Evolutionary conservation across 1,140 invertebrate species (phyloP).

Genomic region (Lepidotrigona ventralis): DNA sequence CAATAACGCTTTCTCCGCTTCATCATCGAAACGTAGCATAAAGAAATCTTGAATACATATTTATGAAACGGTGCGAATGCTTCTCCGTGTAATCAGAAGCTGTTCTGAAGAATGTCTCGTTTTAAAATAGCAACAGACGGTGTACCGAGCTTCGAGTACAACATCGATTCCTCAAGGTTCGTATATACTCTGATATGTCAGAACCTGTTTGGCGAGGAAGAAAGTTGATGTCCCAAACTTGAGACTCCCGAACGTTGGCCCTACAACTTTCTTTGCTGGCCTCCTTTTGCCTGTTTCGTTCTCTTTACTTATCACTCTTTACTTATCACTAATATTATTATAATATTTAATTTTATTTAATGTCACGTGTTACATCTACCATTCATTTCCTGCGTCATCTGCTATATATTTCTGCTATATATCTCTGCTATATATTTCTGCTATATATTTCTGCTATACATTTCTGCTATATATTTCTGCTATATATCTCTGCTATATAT

Average conservation of each 20-base stretch:
- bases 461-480: no score
- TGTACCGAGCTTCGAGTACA: conserved; percentile 36
- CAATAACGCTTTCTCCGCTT: conserved; percentile 1
- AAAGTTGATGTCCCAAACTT: conserved; percentile 60
- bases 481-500: no score
- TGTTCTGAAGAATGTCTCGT: not conserved
- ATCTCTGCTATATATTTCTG: no score
- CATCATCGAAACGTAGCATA: not conserved
- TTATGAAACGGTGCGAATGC: not conserved
- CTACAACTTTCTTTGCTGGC: conserved; percentile 47
- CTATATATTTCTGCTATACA: no score
- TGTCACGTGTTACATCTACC: not conserved
- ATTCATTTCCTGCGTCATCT: no score
- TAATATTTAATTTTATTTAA: no score
- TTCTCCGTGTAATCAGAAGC: not conserved
- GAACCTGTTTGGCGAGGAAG: conserved; percentile 60
- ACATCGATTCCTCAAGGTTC: conserved; percentile 40
- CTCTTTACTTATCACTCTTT: conserved; percentile 18
- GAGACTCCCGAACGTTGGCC: conserved; percentile 48
- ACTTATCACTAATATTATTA: no score
- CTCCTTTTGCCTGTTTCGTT: conserved; percentile 50
- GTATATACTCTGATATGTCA: conserved; percentile 19
- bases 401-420: no score
- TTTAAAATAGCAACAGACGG: not conserved
- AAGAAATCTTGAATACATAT: not conserved